Conservation (phyloP, 1,140 invertebrate species). For the Chlorops oryzae region DNA sequence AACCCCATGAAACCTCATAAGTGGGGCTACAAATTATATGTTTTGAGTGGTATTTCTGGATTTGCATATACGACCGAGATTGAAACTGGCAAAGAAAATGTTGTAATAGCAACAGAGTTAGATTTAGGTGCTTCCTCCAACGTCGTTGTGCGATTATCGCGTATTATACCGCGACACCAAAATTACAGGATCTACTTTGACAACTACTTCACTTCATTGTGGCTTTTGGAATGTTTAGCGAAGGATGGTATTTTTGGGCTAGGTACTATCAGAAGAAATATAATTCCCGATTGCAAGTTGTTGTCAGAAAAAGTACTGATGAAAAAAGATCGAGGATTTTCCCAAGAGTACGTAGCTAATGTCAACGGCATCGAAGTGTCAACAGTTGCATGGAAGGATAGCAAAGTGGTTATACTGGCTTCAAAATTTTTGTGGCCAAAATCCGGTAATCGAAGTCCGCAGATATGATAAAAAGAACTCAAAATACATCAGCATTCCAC, state of each 20-base stretch:
- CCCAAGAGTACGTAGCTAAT: constrained; percentile 9
- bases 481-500: too few relatives aligned
- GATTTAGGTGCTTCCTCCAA: constrained; percentile 30
- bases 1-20: constrained; percentile 6
- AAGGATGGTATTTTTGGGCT: too few relatives aligned
- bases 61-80: constrained; percentile 42
- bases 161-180: background rate
- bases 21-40: constrained; percentile 22
- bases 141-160: constrained; percentile 6
- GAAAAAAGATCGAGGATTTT: constrained; percentile 7
- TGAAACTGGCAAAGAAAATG: constrained; percentile 29
- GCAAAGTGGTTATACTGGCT: constrained; percentile 36
- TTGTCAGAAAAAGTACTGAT: background rate
- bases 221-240: too few relatives aligned
- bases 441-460: constrained; percentile 18
- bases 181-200: constrained; percentile 24
- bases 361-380: too few relatives aligned
- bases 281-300: too few relatives aligned
- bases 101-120: constrained; percentile 12
- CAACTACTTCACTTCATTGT: constrained; percentile 13
- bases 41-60: constrained; percentile 41
- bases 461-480: too few relatives aligned
- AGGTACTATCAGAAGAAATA: too few relatives aligned
- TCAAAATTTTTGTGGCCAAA: constrained; percentile 26
- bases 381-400: constrained; percentile 44